phyloP scores from a whole-genome alignment of 64 coral and sea anemone species.

The Porites lutea region DNA sequence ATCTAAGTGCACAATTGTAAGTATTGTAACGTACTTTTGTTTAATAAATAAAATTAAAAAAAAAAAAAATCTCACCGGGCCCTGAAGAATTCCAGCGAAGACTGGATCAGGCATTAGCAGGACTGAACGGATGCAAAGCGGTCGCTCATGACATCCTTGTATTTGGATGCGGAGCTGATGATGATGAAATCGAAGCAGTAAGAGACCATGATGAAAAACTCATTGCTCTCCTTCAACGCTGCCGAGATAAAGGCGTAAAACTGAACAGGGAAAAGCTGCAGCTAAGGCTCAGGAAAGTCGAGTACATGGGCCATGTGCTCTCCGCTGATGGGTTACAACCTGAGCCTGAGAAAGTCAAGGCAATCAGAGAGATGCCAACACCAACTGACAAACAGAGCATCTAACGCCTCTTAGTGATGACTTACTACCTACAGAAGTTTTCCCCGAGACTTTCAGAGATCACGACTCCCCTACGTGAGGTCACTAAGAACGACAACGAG shows the following conservation, averaged over 20 bases:
- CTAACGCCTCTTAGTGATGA: background rate
- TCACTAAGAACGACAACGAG: background rate
- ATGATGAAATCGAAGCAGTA: constrained; percentile 5
- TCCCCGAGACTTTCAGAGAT: background rate
- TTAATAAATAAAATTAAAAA: too few species aligned
- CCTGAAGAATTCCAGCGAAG: constrained; percentile 36
- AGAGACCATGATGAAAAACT: background rate
- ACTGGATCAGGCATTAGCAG: background rate
- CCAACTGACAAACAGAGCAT: background rate
- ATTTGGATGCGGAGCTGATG: background rate
- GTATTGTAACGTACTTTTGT: too few species aligned
- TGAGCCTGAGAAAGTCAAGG: background rate
- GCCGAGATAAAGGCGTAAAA: background rate
- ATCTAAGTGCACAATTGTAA: too few species aligned
- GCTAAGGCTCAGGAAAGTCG: background rate
- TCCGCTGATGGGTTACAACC: background rate
- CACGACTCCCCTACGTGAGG: background rate
- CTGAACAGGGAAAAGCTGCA: background rate
- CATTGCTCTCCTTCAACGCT: background rate
- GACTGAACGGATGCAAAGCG: background rate
- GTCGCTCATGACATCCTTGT: constrained; percentile 8
- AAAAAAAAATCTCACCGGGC: background rate
- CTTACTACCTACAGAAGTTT: background rate
- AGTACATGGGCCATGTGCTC: constrained; percentile 18
- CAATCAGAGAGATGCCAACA: background rate